phyloP scores from a whole-genome alignment of 2,113 vertebrate species.

The Hippoglossus stenolepis region DNA sequence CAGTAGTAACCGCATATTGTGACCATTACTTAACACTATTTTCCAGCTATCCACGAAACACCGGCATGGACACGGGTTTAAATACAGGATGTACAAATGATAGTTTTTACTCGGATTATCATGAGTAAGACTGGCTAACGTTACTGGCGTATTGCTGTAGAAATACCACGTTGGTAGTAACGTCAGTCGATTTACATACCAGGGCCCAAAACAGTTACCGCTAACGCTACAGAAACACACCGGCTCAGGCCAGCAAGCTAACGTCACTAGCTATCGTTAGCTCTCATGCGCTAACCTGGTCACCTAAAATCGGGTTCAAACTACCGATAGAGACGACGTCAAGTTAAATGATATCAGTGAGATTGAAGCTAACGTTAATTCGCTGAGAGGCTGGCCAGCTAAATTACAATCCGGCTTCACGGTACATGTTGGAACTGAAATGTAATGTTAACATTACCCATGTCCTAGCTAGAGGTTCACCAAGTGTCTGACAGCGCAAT shows the following conservation, averaged over 20 bases:
- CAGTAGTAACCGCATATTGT: background rate
- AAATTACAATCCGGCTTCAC: background rate
- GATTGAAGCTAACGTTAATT: background rate
- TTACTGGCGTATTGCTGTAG: background rate
- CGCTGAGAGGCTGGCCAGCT: background rate
- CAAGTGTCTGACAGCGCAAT: conserved; percentile 23
- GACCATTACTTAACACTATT: background rate
- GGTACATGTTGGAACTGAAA: background rate
- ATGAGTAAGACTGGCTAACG: background rate
- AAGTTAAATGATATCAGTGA: background rate
- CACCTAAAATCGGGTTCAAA: conserved; percentile 13
- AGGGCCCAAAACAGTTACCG: conserved; percentile 35
- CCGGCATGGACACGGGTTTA: background rate
- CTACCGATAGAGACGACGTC: background rate
- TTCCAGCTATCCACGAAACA: background rate
- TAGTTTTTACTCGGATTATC: background rate
- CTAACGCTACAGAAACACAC: conserved; percentile 39
- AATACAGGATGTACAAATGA: background rate
- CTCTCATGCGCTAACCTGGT: conserved; percentile 41
- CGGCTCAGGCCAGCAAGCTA: conserved; percentile 32
- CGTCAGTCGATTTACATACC: conserved; percentile 17
- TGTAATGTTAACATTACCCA: background rate
- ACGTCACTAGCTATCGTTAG: conserved; percentile 32
- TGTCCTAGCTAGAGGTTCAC: background rate
- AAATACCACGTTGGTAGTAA: background rate